Percentiles rank a stretch among this genome's conserved stretches.
phyloP scores from a whole-genome alignment of 2,888 invertebrate species.

The Pachycephus smyrnensis region DNA sequence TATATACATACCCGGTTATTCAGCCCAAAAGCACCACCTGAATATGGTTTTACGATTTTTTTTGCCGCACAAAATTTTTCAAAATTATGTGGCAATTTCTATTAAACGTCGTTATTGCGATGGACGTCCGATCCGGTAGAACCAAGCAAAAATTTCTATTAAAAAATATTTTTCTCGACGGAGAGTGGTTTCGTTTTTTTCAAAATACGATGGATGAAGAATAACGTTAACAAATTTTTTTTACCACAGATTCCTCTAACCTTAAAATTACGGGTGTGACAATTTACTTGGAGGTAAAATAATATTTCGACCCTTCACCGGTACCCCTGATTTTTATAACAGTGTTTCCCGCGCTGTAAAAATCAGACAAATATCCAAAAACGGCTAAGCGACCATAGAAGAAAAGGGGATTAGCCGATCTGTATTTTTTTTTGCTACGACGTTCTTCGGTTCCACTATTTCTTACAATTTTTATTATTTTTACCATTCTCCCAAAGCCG shows the following conservation, averaged over 20 bases:
- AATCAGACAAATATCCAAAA: background rate
- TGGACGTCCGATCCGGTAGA: no score
- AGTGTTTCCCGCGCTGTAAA: background rate
- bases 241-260: background rate
- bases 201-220: background rate
- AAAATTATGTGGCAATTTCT: background rate
- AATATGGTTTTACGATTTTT: background rate
- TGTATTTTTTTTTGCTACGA: background rate
- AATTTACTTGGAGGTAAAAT: conserved; percentile 1
- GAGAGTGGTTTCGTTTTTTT: background rate
- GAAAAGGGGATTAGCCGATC: background rate
- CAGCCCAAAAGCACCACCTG: background rate
- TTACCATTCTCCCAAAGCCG: background rate
- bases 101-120: no score
- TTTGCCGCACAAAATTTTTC: background rate
- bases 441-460: background rate
- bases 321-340: conserved; percentile 2
- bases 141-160: background rate
- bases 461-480: background rate
- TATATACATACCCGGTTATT: background rate
- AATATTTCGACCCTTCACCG: background rate
- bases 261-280: background rate
- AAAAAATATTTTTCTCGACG: background rate
- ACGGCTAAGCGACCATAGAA: background rate
- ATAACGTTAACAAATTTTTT: conserved; percentile 1